Conservation (phyloP, 2,113 vertebrate genomes). For the Xenopus tropicalis region DNA sequence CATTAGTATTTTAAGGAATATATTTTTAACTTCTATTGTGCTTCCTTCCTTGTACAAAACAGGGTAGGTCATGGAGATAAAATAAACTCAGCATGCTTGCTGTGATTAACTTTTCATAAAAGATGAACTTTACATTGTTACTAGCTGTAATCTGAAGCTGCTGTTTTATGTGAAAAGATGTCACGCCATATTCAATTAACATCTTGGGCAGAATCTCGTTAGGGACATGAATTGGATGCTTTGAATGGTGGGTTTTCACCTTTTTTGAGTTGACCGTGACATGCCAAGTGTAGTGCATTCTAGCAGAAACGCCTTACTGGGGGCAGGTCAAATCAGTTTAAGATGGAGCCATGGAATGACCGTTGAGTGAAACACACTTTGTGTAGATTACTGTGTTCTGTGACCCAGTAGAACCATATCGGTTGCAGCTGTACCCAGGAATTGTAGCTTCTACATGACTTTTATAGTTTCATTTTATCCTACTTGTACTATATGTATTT, state of each 20-base stretch:
- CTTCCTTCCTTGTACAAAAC: too few species aligned
- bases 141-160: conserved; percentile 22
- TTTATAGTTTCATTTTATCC: too few species aligned
- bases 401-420: too few species aligned
- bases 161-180: conserved; percentile 38
- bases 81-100: background rate
- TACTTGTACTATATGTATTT: too few species aligned
- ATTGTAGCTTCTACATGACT: too few species aligned
- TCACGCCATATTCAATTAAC: conserved; percentile 31
- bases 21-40: too few species aligned
- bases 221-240: conserved; percentile 44
- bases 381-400: too few species aligned
- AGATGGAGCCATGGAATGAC: background rate
- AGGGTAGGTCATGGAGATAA: too few species aligned
- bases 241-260: conserved; percentile 42
- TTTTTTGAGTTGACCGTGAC: conserved; percentile 40
- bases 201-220: conserved; percentile 48
- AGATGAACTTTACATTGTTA: conserved; percentile 20
- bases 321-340: background rate
- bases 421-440: too few species aligned
- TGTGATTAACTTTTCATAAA: conserved; percentile 11
- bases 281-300: conserved; percentile 14
- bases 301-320: background rate
- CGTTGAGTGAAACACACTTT: too few species aligned
- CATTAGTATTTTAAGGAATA: too few species aligned